Evolutionary conservation across 2,888 invertebrate genomes (phyloP), one percentile per base, ranked within the genome.

Genomic region (Amiota communis): DNA sequence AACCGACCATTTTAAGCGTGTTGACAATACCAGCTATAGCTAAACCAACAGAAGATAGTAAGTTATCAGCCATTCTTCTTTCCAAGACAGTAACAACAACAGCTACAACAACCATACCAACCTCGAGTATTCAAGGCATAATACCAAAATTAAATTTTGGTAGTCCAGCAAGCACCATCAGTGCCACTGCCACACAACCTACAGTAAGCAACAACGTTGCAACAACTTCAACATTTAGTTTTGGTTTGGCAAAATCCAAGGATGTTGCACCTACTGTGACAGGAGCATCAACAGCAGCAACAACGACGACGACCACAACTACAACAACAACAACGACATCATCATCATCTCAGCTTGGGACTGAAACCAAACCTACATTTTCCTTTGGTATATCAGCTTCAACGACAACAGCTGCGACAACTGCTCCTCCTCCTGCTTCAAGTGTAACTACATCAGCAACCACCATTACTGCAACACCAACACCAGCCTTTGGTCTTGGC

Each of bases 401-500:
- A 53, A 53, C n/a, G n/a, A 23, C 23, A 23, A 23, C 23, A 23
- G 1, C 3, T 1, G 23, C 53, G 3, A 53, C 53, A n/a, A 15
- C 15, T 15, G 53, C 53, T 53, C 53, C 53, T 53, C 8, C 13
- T 53, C 8, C 53, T n/a, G 36, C 8, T n/a, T 2, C 53, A 51
- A 51, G 12, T 51, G 8, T 49, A 36, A 63, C 56, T 23, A 56
- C 71, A 4, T 20, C 67, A 15, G 46, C 67, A 3, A 12, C 68
- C 8, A 46, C 57, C 47, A 72, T 64, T 9, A 70, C 75, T 63
- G 73, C 75, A 15, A 70, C 67, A 10, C 10, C 75, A 1, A 36
- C 77, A 9, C 36, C 75, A 65, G 23, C 63, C 57, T 70, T 51
- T 63, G 53, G 48, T 10, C 47, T 48, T 49, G 51, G 46, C 17